Evolutionary conservation across 2,888 invertebrate species (phyloP), one percentile per base, ranked within the genome.

Genomic region (Achlya flavicornis): DNA sequence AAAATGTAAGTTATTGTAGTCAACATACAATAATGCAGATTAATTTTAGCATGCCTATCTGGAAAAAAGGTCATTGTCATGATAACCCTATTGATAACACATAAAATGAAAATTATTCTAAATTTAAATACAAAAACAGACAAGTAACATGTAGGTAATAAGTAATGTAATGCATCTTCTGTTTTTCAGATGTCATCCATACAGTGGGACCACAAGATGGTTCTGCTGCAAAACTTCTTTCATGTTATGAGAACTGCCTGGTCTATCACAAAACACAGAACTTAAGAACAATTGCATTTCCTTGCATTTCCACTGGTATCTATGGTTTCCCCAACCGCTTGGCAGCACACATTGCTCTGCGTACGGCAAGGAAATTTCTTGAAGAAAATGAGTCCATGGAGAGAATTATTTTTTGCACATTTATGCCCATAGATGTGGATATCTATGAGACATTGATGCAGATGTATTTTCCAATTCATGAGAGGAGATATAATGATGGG

Each of bases 281-380:
- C 3, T 77, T 97, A 3, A 91, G 91, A 60, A 94, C 96, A 6
- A 95, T 98, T 59, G 98, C 98, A 0, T 98, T 98, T 83, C 98
- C 98, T 0, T 98, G 98, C 82, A 97, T 98, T 80, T 97, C 98
- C 0, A 98, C 98, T 5, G 98, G 98, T n/a, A 95, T 98, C 68
- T 98, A 97, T 84, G 97, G 97, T 0, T 98, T 98, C 86, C 98
- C 98, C 0, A 96, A 96, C 82, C 95, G 95, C 66, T 88, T 95
- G 46, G 98, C 98, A 0, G 96, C 97, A 0, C 95, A 96, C 75
- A 95, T 98, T 5, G 98, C 97, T 4, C 83, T 97, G 8, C 85
- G 89, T 33, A 95, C 96, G 0, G 95, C 97, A 0, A 92, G 97
- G 71, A 93, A 95, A 64, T 96, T 95, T 82, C 90, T 98, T 46